phyloP scores from a whole-genome alignment of 2,888 invertebrate genomes.

The Volucella inanis region DNA sequence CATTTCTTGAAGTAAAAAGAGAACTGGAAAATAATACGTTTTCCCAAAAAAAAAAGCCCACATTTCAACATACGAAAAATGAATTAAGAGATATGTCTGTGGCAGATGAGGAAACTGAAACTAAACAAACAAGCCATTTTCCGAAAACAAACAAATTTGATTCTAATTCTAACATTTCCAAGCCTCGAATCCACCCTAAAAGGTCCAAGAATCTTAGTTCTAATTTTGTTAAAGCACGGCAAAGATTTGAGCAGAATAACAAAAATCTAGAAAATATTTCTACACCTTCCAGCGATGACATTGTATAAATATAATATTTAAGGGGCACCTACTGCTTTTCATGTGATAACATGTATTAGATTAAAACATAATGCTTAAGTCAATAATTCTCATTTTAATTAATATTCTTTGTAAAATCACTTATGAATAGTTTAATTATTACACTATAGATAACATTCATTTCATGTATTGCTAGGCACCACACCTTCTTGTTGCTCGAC shows the following conservation, averaged over 20 bases:
- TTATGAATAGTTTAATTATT: slow-evolving; percentile 57
- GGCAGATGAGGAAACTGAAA: not conserved
- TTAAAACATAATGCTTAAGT: slow-evolving; percentile 20
- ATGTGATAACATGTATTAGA: not conserved
- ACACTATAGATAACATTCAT: slow-evolving; percentile 74
- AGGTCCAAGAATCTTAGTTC: slow-evolving; percentile 42
- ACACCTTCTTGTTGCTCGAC: slow-evolving; percentile 92
- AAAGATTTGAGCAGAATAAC: slow-evolving; percentile 58
- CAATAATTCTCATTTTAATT: slow-evolving; percentile 21
- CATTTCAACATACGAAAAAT: slow-evolving; percentile 18
- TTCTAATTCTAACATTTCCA: slow-evolving; percentile 1
- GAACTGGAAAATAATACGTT: slow-evolving; percentile 78
- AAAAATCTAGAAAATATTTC: slow-evolving; percentile 49
- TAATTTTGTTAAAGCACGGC: slow-evolving; percentile 49
- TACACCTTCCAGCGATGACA: slow-evolving; percentile 43
- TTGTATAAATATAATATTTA: slow-evolving; percentile 36
- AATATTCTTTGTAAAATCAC: slow-evolving; percentile 35
- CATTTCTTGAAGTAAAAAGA: slow-evolving; percentile 81
- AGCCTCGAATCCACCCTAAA: slow-evolving; percentile 7
- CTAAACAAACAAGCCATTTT: slow-evolving; percentile 51
- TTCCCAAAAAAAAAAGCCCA: slow-evolving; percentile 18
- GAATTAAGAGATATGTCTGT: not conserved
- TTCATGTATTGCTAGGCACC: slow-evolving; percentile 84
- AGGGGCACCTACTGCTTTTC: slow-evolving; percentile 35
- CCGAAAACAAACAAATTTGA: slow-evolving; percentile 63